Conservation (phyloP, 1,140 invertebrate genomes). For the Oedothorax gibbosus region DNA sequence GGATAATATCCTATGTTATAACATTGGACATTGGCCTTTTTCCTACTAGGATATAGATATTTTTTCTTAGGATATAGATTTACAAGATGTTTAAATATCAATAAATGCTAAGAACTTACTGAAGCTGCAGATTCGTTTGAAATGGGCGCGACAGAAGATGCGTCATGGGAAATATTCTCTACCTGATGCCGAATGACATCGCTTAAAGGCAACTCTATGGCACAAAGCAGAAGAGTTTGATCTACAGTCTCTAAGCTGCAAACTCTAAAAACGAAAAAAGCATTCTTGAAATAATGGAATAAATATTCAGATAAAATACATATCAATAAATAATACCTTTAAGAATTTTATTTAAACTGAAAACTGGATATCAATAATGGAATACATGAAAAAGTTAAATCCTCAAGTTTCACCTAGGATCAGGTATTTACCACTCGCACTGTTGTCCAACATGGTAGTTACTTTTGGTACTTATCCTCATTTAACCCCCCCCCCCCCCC, state of each 20-base stretch:
- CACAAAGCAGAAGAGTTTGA: conserved; percentile 53
- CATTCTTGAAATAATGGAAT: neutral
- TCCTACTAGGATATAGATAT: neutral
- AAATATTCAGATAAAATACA: too few relatives aligned
- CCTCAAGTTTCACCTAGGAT: too few relatives aligned
- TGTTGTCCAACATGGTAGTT: too few relatives aligned
- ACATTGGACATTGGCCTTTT: neutral
- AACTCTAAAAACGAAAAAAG: conserved; percentile 33
- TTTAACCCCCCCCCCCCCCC: too few relatives aligned
- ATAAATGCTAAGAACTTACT: conserved; percentile 8
- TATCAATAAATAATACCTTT: too few relatives aligned
- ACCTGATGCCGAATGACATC: conserved; percentile 55
- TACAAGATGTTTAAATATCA: too few relatives aligned
- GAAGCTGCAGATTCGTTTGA: conserved; percentile 36
- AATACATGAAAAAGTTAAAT: too few relatives aligned
- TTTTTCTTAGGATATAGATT: neutral
- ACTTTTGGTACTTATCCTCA: too few relatives aligned
- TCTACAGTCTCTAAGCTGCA: conserved; percentile 61
- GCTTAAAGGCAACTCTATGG: conserved; percentile 56
- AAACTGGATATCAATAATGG: too few relatives aligned
- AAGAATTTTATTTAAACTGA: too few relatives aligned
- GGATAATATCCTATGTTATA: neutral
- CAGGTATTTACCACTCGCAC: too few relatives aligned
- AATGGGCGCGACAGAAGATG: conserved; percentile 24
- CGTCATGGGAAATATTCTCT: conserved; percentile 50